phyloP scores from a whole-genome alignment of 2,797 vertebrate genomes.

The Lepilemur septentrionalis region DNA sequence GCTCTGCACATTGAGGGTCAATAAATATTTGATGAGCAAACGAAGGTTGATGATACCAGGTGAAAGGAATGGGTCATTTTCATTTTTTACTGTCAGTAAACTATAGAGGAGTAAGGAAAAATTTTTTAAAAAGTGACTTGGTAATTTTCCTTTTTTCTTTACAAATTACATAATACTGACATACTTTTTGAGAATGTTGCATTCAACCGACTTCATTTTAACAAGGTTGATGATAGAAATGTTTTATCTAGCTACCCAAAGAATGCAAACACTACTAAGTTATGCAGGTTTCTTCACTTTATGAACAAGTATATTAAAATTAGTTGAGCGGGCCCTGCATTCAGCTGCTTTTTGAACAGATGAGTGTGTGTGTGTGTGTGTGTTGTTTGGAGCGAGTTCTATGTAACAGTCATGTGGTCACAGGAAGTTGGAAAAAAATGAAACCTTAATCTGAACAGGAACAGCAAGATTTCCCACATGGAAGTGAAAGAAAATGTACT shows the following conservation, averaged over 20 bases:
- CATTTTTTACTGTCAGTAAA: not conserved
- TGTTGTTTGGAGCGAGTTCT: not conserved
- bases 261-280: not conserved
- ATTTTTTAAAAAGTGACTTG: not conserved
- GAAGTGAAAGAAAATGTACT: not conserved
- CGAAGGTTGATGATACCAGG: not conserved
- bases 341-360: not conserved
- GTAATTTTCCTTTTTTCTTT: not conserved
- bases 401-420: not conserved
- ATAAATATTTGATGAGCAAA: slow-evolving; percentile 44
- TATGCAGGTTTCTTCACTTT: not conserved
- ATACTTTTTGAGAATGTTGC: not conserved
- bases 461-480: not conserved
- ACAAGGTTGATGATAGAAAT: not conserved
- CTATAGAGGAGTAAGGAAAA: not conserved
- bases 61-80: slow-evolving; percentile 3
- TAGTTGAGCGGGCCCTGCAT: not conserved
- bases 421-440: not conserved
- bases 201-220: slow-evolving; percentile 11
- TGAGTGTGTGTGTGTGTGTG: not conserved
- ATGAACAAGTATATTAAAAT: not conserved
- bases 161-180: not conserved
- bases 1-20: not conserved
- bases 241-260: not conserved
- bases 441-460: not conserved